Evolutionary conservation across 1,140 invertebrate genomes (phyloP).

Genomic region (Penaeus vannamei): DNA sequence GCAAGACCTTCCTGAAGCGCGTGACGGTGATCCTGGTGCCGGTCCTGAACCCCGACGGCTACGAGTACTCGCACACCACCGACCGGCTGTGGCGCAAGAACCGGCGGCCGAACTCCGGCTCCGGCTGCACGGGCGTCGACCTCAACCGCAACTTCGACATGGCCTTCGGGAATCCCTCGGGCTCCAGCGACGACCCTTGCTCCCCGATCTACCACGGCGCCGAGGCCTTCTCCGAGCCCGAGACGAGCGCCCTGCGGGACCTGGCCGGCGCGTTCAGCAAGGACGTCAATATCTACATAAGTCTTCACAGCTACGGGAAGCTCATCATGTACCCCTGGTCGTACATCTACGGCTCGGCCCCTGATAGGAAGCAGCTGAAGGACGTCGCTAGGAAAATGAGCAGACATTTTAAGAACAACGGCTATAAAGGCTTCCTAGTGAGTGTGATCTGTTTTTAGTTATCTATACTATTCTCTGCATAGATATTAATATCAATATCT

Average conservation of each 20-base stretch:
- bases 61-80: slow-evolving; percentile 62
- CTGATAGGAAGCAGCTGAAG: too few species aligned
- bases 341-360: slow-evolving; percentile 74
- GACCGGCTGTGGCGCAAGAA: slow-evolving; percentile 70
- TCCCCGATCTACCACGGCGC: slow-evolving; percentile 72
- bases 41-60: slow-evolving; percentile 59
- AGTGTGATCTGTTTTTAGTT: too few species aligned
- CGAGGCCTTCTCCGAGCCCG: slow-evolving; percentile 72
- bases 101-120: slow-evolving; percentile 36
- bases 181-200: slow-evolving; percentile 83
- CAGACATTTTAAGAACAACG: too few species aligned
- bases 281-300: slow-evolving; percentile 76
- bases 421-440: too few species aligned
- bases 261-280: slow-evolving; percentile 53
- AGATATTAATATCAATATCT: too few species aligned
- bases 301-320: slow-evolving; percentile 91
- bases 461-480: too few species aligned
- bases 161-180: slow-evolving; percentile 70
- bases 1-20: slow-evolving; percentile 79
- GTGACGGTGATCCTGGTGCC: slow-evolving; percentile 76
- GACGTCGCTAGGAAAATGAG: too few species aligned
- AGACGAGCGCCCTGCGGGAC: slow-evolving; percentile 69
- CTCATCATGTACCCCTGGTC: slow-evolving; percentile 89
- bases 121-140: slow-evolving; percentile 68
- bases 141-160: slow-evolving; percentile 69